Evolutionary conservation across 2,113 vertebrate genomes (phyloP).

Genomic region (Indri indri): DNA sequence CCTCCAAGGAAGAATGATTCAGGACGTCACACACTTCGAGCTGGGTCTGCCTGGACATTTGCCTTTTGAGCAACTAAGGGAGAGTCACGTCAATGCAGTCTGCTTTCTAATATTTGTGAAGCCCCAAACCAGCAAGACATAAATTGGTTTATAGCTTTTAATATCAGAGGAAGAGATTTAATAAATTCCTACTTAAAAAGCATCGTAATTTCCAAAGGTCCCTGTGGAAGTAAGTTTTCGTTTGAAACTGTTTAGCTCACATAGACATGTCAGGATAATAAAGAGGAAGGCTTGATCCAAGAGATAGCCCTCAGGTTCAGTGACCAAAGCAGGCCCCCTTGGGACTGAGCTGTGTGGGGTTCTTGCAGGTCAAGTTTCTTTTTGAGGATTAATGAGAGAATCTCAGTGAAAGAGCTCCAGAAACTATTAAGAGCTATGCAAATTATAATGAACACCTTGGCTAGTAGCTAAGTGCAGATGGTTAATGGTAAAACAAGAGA

Average conservation of each 20-base stretch:
- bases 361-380: background rate
- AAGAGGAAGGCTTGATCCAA: background rate
- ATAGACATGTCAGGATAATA: background rate
- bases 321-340: background rate
- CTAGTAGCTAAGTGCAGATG: background rate
- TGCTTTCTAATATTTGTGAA: background rate
- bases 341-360: background rate
- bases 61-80: background rate
- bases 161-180: background rate
- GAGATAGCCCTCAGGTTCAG: background rate
- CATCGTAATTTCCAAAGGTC: background rate
- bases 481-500: background rate
- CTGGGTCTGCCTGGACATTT: background rate
- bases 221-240: background rate
- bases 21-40: background rate
- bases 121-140: background rate
- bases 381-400: background rate
- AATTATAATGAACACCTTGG: background rate
- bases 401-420: background rate
- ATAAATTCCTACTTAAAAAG: background rate
- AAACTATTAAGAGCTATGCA: background rate
- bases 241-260: background rate
- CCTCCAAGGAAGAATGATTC: background rate
- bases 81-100: background rate
- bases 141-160: background rate